phyloP scores from a whole-genome alignment of 92 coral and sea anemone species.

The Chrysogorgia sp. region DNA sequence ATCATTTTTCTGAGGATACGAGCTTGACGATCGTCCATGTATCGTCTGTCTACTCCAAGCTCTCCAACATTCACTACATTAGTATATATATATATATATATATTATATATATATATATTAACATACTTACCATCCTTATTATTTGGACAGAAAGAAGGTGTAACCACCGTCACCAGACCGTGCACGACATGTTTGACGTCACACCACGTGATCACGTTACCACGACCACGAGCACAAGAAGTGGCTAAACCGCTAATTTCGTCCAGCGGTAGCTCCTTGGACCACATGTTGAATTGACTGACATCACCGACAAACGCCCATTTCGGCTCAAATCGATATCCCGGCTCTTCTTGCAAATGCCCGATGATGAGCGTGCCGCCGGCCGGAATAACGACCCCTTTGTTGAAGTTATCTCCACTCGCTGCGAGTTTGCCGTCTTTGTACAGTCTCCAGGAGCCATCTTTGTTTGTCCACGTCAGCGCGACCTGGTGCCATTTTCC shows the following conservation, averaged over 20 bases:
- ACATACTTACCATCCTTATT: conserved; percentile 27
- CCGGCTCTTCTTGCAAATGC: conserved; percentile 39
- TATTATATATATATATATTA: too few relatives aligned
- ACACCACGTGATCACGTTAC: conserved; percentile 43
- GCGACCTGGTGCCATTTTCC: conserved; percentile 37
- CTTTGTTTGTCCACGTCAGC: conserved; percentile 38
- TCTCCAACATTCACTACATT: too few relatives aligned
- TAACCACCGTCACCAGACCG: conserved; percentile 19
- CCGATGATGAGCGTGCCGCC: conserved; percentile 30
- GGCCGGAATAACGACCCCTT: conserved; percentile 28
- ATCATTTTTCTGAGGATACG: too few relatives aligned
- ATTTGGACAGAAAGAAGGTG: conserved; percentile 36
- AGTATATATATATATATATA: too few relatives aligned
- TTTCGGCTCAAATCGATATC: conserved; percentile 24
- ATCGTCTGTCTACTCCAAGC: too few relatives aligned
- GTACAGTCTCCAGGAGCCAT: conserved; percentile 37
- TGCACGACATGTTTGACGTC: conserved; percentile 22
- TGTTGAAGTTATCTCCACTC: conserved; percentile 16
- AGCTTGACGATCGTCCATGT: too few relatives aligned
- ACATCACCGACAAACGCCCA: conserved; percentile 33
- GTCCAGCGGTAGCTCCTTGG: conserved; percentile 21
- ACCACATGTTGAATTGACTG: conserved; percentile 40
- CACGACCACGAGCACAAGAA: conserved; percentile 37
- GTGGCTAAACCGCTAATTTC: conserved; percentile 19
- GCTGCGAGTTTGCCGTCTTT: conserved; percentile 26